Conservation (phyloP, 1,140 invertebrate species). For the Brachionus koreanus region DNA sequence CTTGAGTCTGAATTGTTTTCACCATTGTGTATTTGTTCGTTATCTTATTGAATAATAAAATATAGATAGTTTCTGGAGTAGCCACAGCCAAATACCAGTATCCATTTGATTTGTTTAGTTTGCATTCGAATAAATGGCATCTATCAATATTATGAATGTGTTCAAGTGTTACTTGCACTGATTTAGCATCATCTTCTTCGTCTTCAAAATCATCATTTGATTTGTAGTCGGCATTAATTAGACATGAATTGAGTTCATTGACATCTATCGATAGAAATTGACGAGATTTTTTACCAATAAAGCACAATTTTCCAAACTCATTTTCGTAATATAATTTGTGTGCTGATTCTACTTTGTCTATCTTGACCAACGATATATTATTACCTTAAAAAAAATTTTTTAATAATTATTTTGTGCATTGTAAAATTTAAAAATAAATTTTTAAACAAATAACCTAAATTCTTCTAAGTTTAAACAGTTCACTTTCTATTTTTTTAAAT, state of each 20-base stretch:
- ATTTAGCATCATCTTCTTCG: slow-evolving; percentile 39
- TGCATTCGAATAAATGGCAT: slow-evolving; percentile 39
- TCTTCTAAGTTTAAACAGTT: too few relatives aligned
- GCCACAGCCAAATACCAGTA: slow-evolving; percentile 40
- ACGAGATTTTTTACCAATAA: slow-evolving; percentile 36
- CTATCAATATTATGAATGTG: slow-evolving; percentile 40
- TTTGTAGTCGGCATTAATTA: slow-evolving; percentile 34
- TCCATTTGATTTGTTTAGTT: slow-evolving; percentile 8
- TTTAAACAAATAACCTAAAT: too few relatives aligned
- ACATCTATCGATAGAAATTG: slow-evolving; percentile 39
- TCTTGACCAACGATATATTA: slow-evolving; percentile 40
- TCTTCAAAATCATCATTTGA: slow-evolving; percentile 35
- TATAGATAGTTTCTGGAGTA: slow-evolving; percentile 39
- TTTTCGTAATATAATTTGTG: slow-evolving; percentile 42
- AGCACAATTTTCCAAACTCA: slow-evolving; percentile 41
- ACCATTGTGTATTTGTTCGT: slow-evolving; percentile 41
- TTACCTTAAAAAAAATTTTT: not conserved
- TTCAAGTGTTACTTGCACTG: slow-evolving; percentile 2
- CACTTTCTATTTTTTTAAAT: too few relatives aligned
- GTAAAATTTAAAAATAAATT: not conserved
- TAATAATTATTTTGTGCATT: not conserved
- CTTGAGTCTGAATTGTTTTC: slow-evolving; percentile 34
- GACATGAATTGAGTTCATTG: slow-evolving; percentile 13
- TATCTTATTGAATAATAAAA: slow-evolving; percentile 20
- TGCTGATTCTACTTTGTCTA: slow-evolving; percentile 38